Evolutionary conservation across 2,113 vertebrate species (phyloP).

Genomic region (Odontophorus gujanensis): DNA sequence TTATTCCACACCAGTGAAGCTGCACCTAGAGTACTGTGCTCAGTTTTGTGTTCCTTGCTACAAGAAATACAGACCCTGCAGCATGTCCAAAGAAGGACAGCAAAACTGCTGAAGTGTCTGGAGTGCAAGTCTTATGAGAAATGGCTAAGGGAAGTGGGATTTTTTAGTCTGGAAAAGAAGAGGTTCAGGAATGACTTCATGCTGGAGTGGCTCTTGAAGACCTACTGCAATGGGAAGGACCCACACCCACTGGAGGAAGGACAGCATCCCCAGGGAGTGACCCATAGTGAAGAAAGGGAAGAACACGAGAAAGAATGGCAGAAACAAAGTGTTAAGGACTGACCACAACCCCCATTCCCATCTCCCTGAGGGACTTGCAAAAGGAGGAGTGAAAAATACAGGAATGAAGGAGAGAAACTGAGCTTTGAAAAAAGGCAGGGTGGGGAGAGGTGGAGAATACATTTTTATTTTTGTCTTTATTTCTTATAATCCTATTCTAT

Average conservation of each 20-base stretch:
- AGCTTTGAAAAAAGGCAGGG: background rate
- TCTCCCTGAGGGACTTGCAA: background rate
- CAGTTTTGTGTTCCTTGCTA: too few species aligned
- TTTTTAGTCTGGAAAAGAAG: too few species aligned
- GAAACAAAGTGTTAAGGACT: background rate
- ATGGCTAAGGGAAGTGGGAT: too few species aligned
- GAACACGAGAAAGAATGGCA: background rate
- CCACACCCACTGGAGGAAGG: background rate
- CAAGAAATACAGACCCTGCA: too few species aligned
- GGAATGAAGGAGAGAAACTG: background rate
- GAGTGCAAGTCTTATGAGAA: too few species aligned
- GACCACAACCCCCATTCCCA: background rate
- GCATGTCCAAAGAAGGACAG: too few species aligned
- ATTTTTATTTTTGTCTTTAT: background rate
- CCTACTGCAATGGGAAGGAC: background rate
- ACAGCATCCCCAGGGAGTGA: background rate
- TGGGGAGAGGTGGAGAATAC: too few species aligned
- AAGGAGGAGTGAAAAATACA: background rate
- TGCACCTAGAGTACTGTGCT: too few species aligned
- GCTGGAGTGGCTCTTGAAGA: background rate
- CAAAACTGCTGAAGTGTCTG: too few species aligned
- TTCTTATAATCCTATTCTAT: background rate
- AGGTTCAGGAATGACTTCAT: too few species aligned
- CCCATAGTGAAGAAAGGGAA: background rate
- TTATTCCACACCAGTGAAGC: too few species aligned